phyloP scores from a whole-genome alignment of 2,888 invertebrate species.

The Acrobasis repandana region DNA sequence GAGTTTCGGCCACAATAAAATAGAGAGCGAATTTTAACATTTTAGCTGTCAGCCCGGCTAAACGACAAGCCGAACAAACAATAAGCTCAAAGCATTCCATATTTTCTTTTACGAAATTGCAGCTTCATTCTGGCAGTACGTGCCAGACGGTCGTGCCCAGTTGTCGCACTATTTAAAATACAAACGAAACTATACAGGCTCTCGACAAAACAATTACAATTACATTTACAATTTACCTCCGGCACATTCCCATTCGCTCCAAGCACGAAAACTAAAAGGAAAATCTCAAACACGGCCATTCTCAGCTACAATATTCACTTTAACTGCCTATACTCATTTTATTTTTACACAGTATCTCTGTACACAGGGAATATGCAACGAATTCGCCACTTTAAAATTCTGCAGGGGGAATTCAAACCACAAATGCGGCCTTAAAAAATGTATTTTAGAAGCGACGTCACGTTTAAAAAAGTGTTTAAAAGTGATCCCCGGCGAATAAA shows the following conservation, averaged over 20 bases:
- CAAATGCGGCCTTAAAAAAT: slow-evolving; percentile 40
- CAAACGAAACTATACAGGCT: slow-evolving; percentile 30
- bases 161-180: slow-evolving; percentile 14
- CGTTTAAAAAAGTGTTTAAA: slow-evolving; percentile 26
- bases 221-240: too few relatives aligned
- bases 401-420: slow-evolving; percentile 44
- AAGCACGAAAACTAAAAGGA: slow-evolving; percentile 42
- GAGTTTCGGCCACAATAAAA: slow-evolving; percentile 13
- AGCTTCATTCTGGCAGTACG: slow-evolving; percentile 13
- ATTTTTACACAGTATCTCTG: slow-evolving; percentile 48
- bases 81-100: slow-evolving; percentile 7
- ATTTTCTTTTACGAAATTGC: slow-evolving; percentile 19
- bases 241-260: slow-evolving; percentile 32
- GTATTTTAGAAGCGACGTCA: slow-evolving; percentile 32
- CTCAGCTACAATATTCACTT: slow-evolving; percentile 52
- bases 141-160: slow-evolving; percentile 10
- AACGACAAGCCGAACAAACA: slow-evolving; percentile 17
- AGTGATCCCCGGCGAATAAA: slow-evolving; percentile 25
- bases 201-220: slow-evolving; percentile 47
- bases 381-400: slow-evolving; percentile 38
- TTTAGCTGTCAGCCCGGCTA: slow-evolving; percentile 10
- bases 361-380: slow-evolving; percentile 40
- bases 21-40: background rate
- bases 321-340: slow-evolving; percentile 60
- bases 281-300: slow-evolving; percentile 45